Percentiles rank a stretch among this genome's conserved stretches.
Conservation (phyloP, 2,797 vertebrate species). For the Helarctos malayanus region DNA sequence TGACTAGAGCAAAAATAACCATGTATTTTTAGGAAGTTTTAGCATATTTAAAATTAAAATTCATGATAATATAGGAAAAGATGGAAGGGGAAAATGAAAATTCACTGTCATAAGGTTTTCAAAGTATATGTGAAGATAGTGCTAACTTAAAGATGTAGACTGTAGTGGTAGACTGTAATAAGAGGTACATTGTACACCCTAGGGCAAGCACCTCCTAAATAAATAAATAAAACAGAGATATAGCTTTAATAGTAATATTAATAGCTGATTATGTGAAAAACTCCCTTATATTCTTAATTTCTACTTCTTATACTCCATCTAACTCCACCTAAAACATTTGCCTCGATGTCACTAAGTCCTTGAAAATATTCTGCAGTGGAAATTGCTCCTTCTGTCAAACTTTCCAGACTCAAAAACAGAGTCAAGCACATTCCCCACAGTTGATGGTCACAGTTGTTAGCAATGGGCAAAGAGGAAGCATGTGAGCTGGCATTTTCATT, state of each 20-base stretch:
- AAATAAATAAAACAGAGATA: background rate
- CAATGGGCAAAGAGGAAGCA: background rate
- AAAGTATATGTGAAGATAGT: background rate
- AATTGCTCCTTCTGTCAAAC: background rate
- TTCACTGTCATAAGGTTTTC: background rate
- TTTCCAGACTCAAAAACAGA: background rate
- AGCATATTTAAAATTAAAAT: background rate
- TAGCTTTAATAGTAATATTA: background rate
- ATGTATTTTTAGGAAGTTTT: background rate
- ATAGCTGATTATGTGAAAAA: background rate
- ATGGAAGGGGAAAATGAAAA: background rate
- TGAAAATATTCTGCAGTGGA: conserved; percentile 35
- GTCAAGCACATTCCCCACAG: background rate
- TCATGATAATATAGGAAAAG: background rate
- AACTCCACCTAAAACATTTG: background rate
- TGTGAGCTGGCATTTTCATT: background rate
- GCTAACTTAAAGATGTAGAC: background rate
- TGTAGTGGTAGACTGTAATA: background rate
- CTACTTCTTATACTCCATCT: background rate
- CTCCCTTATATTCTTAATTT: background rate
- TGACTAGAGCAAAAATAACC: background rate
- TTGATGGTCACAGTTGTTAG: background rate
- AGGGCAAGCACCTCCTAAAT: background rate
- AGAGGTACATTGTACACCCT: background rate
- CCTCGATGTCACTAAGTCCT: background rate